Evolutionary conservation across 2,113 vertebrate genomes (phyloP).

Genomic region (Formicarius rufipectus): DNA sequence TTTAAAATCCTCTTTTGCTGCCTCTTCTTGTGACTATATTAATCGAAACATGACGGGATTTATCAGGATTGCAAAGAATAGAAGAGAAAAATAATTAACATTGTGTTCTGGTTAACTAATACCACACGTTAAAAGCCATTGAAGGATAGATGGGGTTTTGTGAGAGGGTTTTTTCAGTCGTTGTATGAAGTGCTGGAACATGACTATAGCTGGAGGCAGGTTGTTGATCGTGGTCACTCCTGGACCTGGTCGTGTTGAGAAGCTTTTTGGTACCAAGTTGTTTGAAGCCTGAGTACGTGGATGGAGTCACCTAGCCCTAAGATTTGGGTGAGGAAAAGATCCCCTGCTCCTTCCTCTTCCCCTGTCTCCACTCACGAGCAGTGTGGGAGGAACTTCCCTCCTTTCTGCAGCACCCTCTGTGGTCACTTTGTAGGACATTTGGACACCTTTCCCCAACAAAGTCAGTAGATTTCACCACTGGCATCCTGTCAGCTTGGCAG

Average conservation of each 20-base stretch:
- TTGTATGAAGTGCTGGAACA: neutral
- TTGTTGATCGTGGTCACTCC: neutral
- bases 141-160: neutral
- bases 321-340: neutral
- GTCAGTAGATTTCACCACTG: neutral
- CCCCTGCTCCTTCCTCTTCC: neutral
- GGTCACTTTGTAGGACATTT: neutral
- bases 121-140: neutral
- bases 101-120: neutral
- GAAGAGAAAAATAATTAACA: neutral
- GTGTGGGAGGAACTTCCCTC: neutral
- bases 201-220: neutral
- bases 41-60: neutral
- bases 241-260: neutral
- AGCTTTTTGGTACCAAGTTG: neutral
- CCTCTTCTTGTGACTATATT: neutral
- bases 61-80: neutral
- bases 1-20: neutral
- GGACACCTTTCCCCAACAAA: neutral
- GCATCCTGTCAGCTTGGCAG: neutral
- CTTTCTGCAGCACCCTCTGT: neutral
- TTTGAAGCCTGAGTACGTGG: neutral
- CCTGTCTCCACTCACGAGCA: neutral
- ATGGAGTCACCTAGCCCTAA: neutral
- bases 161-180: neutral